These are phyloP conservation scores for Denticeps clupeoides DNA, from an alignment of 2,797 vertebrate genomes.

Conservation along the genomic window DNA sequence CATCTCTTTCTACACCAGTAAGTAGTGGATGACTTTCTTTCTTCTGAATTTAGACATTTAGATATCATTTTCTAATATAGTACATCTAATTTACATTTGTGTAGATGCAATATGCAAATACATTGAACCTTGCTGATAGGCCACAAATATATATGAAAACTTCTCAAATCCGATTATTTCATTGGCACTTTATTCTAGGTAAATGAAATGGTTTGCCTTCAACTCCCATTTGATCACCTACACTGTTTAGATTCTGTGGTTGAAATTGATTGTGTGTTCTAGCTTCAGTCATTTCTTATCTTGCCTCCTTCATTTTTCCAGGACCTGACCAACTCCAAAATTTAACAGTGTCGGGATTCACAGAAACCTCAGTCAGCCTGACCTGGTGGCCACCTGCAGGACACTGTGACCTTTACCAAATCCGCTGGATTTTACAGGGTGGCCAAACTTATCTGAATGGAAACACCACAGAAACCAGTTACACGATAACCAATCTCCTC, in stretches of 20 bases:
- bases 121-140: too few relatives aligned
- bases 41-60: neutral
- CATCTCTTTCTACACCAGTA: conserved; percentile 48
- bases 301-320: conserved; percentile 20
- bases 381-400: conserved; percentile 30
- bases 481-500: rapidly evolving
- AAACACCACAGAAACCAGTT: rapidly evolving
- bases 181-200: too few relatives aligned
- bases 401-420: conserved; percentile 13
- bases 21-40: conserved; percentile 22
- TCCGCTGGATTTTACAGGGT: neutral
- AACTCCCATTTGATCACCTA: too few relatives aligned
- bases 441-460: rapidly evolving
- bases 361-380: neutral
- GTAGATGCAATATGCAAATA: too few relatives aligned
- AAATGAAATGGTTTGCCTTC: too few relatives aligned
- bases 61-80: neutral
- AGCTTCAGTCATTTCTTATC: neutral
- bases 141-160: too few relatives aligned
- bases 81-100: too few relatives aligned
- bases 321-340: conserved; percentile 28
- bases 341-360: rapidly evolving
- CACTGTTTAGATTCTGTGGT: too few relatives aligned
- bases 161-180: too few relatives aligned
- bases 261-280: neutral